Evolutionary conservation across 1,140 invertebrate species (phyloP).

Genomic region (Andrena cerasifolii): DNA sequence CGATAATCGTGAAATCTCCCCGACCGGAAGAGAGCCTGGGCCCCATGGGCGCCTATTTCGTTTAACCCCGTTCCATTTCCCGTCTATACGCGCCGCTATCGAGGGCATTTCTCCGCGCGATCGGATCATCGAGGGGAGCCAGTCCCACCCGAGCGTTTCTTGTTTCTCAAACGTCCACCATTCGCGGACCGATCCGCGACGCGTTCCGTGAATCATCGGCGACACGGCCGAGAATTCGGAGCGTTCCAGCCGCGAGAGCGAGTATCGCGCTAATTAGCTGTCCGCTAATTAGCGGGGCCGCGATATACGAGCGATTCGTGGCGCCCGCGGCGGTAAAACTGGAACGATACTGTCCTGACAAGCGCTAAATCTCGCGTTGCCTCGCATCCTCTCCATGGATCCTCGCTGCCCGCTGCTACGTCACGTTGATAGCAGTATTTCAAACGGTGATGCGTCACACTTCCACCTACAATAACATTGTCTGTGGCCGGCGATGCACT

Average conservation of each 20-base stretch:
- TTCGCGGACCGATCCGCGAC: neutral
- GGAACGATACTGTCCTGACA: conserved; percentile 41
- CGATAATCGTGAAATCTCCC: conserved; percentile 10
- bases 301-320: conserved; percentile 42
- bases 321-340: conserved; percentile 49
- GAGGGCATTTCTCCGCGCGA: neutral
- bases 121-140: neutral
- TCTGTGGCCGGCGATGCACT: conserved; percentile 52
- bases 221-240: conserved; percentile 1
- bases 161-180: neutral
- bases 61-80: conserved; percentile 7
- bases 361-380: conserved; percentile 56
- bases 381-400: neutral
- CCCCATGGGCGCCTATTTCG: neutral
- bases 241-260: conserved; percentile 2
- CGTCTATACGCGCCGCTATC: neutral
- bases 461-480: conserved; percentile 73
- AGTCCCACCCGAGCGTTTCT: neutral
- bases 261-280: conserved; percentile 37
- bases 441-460: conserved; percentile 68
- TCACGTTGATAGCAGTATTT: conserved; percentile 61
- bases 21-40: conserved; percentile 14
- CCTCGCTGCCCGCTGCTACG: neutral
- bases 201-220: neutral
- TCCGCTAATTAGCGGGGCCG: conserved; percentile 38